Base-by-base conservation (phyloP, 2,797 vertebrate species). In the Bradypodion ventrale region DNA sequence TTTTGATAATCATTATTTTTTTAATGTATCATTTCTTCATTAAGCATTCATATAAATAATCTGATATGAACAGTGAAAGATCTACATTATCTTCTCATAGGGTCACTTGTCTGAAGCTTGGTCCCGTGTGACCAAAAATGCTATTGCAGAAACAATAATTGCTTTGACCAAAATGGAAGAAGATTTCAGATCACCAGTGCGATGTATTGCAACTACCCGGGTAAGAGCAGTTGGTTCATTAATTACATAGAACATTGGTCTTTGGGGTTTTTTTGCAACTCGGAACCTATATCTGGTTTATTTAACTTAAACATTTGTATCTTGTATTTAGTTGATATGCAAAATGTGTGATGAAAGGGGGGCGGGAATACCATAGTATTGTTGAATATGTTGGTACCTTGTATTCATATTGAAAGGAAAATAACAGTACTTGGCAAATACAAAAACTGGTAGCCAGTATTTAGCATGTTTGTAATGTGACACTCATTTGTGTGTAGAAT, bases 101-200 rank as follows among this genome's bases (percentile, higher is more conserved):
- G 99, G 99, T 76, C 98, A 99, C 92, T 96, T 99, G 12, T 99
- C 99, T 1, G 99, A 99, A 79, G 97, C 98, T 62, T 99, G 99
- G 99, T 99, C 99, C 76, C 97, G 98, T 88, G 98, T 99, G 82
- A 99, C 99, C 68, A 99, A 99, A 95, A 99, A 99, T 81, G 98
- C 99, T 89, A 99, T 99, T 85, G 99, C 99, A 72, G 99, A 99
- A 96, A 99, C 99, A 87, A 99, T 99, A 92, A 99, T 99, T 93
- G 99, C 99, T 68, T 96, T 99, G 91, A 99, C 99, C 90, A 99
- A 99, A 96, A 99, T 99, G 98, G 99, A 99, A 93, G 99, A 99
- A 94, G 98, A 99, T 88, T 98, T 98, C 88, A 96, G 99, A 62
- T 98, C 98, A 75, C 99, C 99, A 42, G 98, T 99, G 75, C 97